These are phyloP conservation scores for Mus minutoides DNA, from an alignment of 2,797 vertebrate genomes.

Conservation along the genomic window DNA sequence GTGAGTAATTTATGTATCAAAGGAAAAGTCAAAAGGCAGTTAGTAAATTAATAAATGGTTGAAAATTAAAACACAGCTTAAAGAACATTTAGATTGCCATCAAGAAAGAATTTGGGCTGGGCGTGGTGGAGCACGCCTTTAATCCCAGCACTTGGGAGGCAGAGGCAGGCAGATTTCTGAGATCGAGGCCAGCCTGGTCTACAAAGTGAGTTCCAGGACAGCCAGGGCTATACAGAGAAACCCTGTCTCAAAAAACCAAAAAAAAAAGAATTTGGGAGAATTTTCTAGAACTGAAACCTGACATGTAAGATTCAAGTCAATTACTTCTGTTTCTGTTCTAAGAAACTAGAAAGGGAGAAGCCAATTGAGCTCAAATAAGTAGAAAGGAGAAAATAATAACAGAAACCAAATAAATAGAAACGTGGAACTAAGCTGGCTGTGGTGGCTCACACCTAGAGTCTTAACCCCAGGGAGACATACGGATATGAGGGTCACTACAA, in stretches of 20 bases:
- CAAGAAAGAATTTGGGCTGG: neutral
- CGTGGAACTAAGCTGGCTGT: neutral
- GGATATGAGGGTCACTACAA: neutral
- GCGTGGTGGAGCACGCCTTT: too few species aligned
- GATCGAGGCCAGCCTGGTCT: too few species aligned
- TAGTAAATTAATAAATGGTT: neutral
- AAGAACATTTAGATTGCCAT: neutral
- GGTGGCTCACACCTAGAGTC: neutral
- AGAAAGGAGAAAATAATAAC: slow-evolving; percentile 34
- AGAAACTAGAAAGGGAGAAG: neutral
- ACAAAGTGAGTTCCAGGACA: too few species aligned
- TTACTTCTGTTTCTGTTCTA: neutral
- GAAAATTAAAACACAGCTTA: slow-evolving; percentile 38
- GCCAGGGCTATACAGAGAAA: too few species aligned
- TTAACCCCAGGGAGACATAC: neutral
- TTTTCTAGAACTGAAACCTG: neutral
- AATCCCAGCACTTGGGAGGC: too few species aligned
- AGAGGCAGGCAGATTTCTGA: too few species aligned
- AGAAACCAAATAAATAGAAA: slow-evolving; percentile 24
- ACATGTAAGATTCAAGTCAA: neutral
- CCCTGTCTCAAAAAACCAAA: too few species aligned
- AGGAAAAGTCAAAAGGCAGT: slow-evolving; percentile 26
- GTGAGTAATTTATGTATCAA: slow-evolving; percentile 21
- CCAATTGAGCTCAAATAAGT: neutral
- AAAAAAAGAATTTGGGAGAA: neutral